Evolutionary conservation across 2,113 vertebrate species (phyloP), one percentile per base, ranked within the genome.

Genomic region (Bagarius yarrelli): DNA sequence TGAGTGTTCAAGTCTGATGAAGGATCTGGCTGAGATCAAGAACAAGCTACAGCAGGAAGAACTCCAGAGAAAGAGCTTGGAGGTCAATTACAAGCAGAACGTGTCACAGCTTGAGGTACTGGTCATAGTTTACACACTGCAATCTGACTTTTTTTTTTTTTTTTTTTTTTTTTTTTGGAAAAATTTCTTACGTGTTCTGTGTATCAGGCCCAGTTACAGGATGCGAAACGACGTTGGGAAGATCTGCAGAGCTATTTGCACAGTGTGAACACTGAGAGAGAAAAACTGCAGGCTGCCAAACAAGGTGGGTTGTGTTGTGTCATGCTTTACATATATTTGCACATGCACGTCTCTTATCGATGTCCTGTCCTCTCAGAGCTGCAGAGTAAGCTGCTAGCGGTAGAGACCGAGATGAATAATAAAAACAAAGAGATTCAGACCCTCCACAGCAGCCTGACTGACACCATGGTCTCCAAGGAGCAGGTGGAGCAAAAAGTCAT

Each of bases 11-110:
- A 86, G 94, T 76, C 91, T 99, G 88, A 89, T 96, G 93, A 98
- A 94, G 52, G 98, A 99, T 81, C 90, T 99, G 89, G 90, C 92
- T 0, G 98, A 99, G 83, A 96, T 94, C 87, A 96, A 89, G 86
- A 92, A 88, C 87, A 97, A 96, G 78, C 85, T 98, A 81, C 96
- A 98, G 90, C 96, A 99, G 84, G 97, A 99, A 84, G 97, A 98
- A 85, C 92, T 94, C 82, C 96, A 98, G 87, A 97, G 96, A 92
- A 98, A 98, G 91, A 95, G 92, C 21, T 92, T 97, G 63, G 98
- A 99, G 87, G 96, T 97, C 90, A 92, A 91, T 81, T 94, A 93
- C 88, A 93, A 94, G 89, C 96, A 98, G 89, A 94, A 92, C 55
- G 89, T 91, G 85, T 91, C 92, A 32, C 93, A 94, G 90, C 91